Evolutionary conservation across 2,113 vertebrate genomes (phyloP).

Genomic region (Chaenocephalus aceratus): DNA sequence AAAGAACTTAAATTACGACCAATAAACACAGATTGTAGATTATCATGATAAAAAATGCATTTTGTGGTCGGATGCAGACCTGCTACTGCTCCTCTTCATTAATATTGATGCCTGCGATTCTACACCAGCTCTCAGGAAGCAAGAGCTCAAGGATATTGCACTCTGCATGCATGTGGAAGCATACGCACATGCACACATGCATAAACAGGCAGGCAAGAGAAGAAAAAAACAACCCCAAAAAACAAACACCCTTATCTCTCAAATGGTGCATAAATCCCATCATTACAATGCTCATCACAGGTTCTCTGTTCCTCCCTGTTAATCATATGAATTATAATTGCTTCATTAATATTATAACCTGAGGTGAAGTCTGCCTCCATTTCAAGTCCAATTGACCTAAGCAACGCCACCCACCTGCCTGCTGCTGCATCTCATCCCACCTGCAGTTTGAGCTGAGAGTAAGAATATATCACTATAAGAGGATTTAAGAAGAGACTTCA

Average conservation of each 20-base stretch:
- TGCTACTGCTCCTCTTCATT: slow-evolving; percentile 52
- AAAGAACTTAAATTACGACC: slow-evolving; percentile 31
- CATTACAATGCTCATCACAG: slow-evolving; percentile 72
- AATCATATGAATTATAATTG: slow-evolving; percentile 68
- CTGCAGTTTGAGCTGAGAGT: slow-evolving; percentile 8
- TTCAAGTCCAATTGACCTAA: slow-evolving; percentile 62
- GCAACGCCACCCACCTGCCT: background rate
- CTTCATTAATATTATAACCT: slow-evolving; percentile 70
- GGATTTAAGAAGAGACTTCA: background rate
- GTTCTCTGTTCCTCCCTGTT: slow-evolving; percentile 50
- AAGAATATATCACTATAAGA: slow-evolving; percentile 3
- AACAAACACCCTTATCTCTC: slow-evolving; percentile 54
- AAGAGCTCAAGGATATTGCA: slow-evolving; percentile 63
- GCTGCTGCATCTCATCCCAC: background rate
- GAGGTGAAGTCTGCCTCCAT: slow-evolving; percentile 37
- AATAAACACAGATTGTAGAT: slow-evolving; percentile 39
- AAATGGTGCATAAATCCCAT: slow-evolving; percentile 61
- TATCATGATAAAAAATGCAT: slow-evolving; percentile 26
- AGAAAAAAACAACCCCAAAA: background rate
- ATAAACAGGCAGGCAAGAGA: slow-evolving; percentile 1
- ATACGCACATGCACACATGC: slow-evolving; percentile 4
- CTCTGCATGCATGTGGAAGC: slow-evolving; percentile 40
- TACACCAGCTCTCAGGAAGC: slow-evolving; percentile 37
- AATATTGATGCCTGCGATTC: slow-evolving; percentile 62
- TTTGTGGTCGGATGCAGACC: background rate